Percentiles rank a stretch among this genome's conserved stretches.
Evolutionary conservation across 2,113 vertebrate genomes (phyloP).

Genomic region (Ictalurus furcatus): DNA sequence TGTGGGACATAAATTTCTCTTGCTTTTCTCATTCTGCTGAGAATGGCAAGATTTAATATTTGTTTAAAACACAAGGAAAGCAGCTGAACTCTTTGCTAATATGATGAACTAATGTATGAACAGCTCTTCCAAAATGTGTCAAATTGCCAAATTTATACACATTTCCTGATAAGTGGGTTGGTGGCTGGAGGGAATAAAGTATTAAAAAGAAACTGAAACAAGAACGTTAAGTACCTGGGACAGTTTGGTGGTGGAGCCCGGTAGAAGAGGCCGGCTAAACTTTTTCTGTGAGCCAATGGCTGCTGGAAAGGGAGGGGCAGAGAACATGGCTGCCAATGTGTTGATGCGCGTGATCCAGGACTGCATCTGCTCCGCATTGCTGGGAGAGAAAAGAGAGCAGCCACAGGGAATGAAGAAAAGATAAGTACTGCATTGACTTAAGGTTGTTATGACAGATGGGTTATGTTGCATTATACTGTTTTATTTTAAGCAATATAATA

Average conservation of each 20-base stretch:
- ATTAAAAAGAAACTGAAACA: background rate
- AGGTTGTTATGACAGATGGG: background rate
- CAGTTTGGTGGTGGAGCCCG: constrained; percentile 87
- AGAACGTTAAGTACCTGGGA: constrained; percentile 79
- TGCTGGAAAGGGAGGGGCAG: constrained; percentile 91
- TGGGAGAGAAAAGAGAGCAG: constrained; percentile 55
- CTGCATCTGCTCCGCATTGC: constrained; percentile 93
- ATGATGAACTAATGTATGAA: background rate
- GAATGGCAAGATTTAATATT: background rate
- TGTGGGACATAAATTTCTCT: background rate
- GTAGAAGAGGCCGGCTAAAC: constrained; percentile 91
- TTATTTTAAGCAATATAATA: constrained; percentile 7
- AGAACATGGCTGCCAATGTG: constrained; percentile 95
- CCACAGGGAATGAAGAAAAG: background rate
- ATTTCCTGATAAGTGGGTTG: background rate
- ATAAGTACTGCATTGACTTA: background rate
- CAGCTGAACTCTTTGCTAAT: background rate
- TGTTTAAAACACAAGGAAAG: background rate
- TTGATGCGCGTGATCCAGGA: constrained; percentile 99
- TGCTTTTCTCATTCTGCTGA: background rate
- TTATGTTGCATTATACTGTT: background rate
- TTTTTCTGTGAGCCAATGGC: constrained; percentile 97
- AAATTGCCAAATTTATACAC: background rate
- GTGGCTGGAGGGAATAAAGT: background rate
- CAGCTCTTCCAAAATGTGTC: background rate